A percentile compares a stretch with the other conserved stretches of the same genome.
These are phyloP conservation scores for Drosophila mojavensis DNA, from an alignment of 1,140 invertebrate species.

Conservation along the genomic window DNA sequence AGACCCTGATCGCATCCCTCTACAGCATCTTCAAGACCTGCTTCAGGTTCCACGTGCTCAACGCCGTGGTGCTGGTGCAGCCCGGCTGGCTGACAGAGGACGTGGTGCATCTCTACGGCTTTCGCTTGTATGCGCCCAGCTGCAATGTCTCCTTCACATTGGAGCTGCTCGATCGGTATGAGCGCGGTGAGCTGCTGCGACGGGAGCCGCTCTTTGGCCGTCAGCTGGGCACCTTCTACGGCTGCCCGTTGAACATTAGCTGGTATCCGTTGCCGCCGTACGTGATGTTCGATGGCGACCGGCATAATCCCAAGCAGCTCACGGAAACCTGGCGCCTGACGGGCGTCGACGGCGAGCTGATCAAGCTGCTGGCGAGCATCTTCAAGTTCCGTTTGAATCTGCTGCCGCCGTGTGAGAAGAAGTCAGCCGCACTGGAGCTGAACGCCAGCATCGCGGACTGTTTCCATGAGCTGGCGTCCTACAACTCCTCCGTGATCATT, in stretches of 20 bases:
- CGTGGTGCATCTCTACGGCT: conserved; percentile 48
- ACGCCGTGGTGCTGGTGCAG: conserved; percentile 53
- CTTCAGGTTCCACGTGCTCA: conserved; percentile 46
- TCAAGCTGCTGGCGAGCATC: conserved; percentile 49
- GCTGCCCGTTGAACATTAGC: conserved; percentile 54
- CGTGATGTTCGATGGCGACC: conserved; percentile 46
- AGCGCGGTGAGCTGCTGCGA: conserved; percentile 2
- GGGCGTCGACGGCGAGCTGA: conserved; percentile 63
- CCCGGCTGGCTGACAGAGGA: conserved; percentile 3
- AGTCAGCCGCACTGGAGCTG: neutral
- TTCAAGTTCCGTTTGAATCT: conserved; percentile 53
- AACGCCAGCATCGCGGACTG: conserved; percentile 36
- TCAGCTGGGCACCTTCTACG: conserved; percentile 31
- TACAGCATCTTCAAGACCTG: conserved; percentile 53
- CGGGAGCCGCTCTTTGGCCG: conserved; percentile 39
- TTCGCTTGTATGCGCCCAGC: conserved; percentile 30
- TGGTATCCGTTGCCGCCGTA: conserved; percentile 60
- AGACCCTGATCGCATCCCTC: neutral
- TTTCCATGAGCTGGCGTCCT: conserved; percentile 39
- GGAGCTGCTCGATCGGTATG: conserved; percentile 35
- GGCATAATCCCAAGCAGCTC: conserved; percentile 28
- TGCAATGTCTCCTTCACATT: conserved; percentile 34
- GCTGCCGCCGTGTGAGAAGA: conserved; percentile 49
- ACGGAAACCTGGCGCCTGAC: conserved; percentile 38
- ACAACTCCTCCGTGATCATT: conserved; percentile 51